Evolutionary conservation across 2,797 vertebrate species (phyloP).

Genomic region (Naso thynnoides): DNA sequence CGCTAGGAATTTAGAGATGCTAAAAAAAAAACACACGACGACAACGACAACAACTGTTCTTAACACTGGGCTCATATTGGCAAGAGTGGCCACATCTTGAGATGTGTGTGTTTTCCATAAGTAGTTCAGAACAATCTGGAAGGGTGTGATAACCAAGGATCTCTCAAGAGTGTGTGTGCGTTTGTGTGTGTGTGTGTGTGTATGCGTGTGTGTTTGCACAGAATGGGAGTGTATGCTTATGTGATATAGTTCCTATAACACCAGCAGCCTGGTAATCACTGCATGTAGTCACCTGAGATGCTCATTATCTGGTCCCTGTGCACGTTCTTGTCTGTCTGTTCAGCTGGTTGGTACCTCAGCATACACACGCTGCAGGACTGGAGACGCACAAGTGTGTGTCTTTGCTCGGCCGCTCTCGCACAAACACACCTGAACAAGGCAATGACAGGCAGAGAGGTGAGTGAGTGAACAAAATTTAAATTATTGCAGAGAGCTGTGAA

Average conservation of each 20-base stretch:
- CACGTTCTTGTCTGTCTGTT: constrained; percentile 44
- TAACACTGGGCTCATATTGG: constrained; percentile 82
- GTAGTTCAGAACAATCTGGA: constrained; percentile 85
- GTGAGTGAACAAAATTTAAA: constrained; percentile 39
- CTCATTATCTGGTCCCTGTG: constrained; percentile 76
- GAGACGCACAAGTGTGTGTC: constrained; percentile 29
- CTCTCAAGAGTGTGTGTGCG: constrained; percentile 75
- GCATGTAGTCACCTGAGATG: constrained; percentile 83
- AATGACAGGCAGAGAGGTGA: constrained; percentile 8
- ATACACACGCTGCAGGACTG: constrained; percentile 36
- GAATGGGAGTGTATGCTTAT: constrained; percentile 68
- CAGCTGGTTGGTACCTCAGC: constrained; percentile 10
- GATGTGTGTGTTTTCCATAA: constrained; percentile 83
- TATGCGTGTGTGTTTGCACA: constrained; percentile 24
- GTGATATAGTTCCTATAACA: constrained; percentile 76
- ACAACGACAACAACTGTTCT: constrained; percentile 82
- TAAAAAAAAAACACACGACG: constrained; percentile 77
- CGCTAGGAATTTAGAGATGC: constrained; percentile 85
- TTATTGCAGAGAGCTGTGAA: constrained; percentile 48
- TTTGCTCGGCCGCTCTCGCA: constrained; percentile 37
- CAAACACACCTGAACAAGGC: constrained; percentile 53
- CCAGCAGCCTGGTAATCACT: constrained; percentile 79
- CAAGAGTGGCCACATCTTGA: constrained; percentile 84
- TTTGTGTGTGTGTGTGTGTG: constrained; percentile 22
- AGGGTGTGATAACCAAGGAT: constrained; percentile 84